Evolutionary conservation across 2,888 invertebrate genomes (phyloP), one percentile per base, ranked within the genome.

Genomic region (Tipula lateralis): DNA sequence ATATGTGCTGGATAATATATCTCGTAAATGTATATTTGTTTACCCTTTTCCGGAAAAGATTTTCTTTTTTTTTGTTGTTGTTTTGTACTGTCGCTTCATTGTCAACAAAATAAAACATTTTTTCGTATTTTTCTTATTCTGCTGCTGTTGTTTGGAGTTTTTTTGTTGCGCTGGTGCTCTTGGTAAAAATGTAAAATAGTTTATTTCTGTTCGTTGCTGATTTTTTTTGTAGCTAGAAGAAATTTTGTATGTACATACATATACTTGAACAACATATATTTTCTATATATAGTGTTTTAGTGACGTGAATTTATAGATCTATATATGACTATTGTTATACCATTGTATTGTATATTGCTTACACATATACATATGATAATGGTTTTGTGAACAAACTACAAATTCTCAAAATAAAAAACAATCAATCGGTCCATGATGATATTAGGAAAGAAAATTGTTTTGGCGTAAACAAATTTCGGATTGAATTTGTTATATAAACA

Each of bases 1-100:
- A 66, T 66, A 66, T 66, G 24, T 66, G 12, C 66, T 66, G 9
- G 39, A 39, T 44, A 44, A 66, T 66, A 66, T 24, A 66, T 66
- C 66, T 66, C 24, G 24, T 24, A 66, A 2, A 7, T 66, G 19
- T 24, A 24, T 66, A 66, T 66, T 66, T 66, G 24, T 66, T 66
- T 66, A 66, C 66, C 66, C 66, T 66, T 66, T 66, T 66, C 24
- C 66, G 66, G 66, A 66, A 66, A 66, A 24, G 66, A 66, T 66
- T 66, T 24, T 66, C 24, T 24, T 24, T 66, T 36, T 5, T 44
- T 44, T 44, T 32, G 32, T 32, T 3, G n/a, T n/a, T n/a, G 32
- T 5, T n/a, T 66, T 24, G 19, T 66, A 66, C 1, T 66, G 66
- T 66, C 66, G 66, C 66, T 66, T 66, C 66, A 66, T 66, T 66